These are phyloP conservation scores for Spinus pinus DNA, from an alignment of 2,797 vertebrate species.

Conservation along the genomic window DNA sequence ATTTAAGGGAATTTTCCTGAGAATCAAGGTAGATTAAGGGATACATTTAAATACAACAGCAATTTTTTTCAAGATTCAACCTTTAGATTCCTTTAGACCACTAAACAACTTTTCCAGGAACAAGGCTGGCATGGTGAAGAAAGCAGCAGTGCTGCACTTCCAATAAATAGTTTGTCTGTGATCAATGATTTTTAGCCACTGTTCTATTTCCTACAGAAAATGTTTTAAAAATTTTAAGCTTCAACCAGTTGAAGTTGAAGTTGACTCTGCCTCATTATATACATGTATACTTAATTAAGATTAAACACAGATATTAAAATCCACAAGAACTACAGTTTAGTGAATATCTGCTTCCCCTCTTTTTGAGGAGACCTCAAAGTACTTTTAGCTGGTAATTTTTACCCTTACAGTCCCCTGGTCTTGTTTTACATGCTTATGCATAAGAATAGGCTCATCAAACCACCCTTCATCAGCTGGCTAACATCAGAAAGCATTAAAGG, in stretches of 20 bases:
- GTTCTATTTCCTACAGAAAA: background rate
- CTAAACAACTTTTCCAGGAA: background rate
- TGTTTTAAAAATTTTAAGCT: background rate
- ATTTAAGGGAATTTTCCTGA: background rate
- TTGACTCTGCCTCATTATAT: background rate
- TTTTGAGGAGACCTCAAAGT: background rate
- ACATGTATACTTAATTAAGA: background rate
- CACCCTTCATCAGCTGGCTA: background rate
- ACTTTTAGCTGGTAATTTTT: background rate
- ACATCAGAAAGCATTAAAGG: background rate
- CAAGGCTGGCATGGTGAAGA: rapidly evolving
- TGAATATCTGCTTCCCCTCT: background rate
- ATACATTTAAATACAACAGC: background rate
- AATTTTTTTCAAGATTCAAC: background rate
- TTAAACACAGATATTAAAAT: background rate
- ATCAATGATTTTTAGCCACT: background rate
- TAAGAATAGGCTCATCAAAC: background rate
- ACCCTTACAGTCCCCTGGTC: background rate
- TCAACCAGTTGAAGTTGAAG: no score
- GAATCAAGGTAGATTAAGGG: background rate
- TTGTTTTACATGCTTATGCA: background rate
- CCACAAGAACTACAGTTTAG: background rate
- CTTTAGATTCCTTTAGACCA: background rate
- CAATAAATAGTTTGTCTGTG: background rate
- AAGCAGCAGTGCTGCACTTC: background rate